These are phyloP conservation scores for Neolamprologus longior DNA, from an alignment of 2,113 vertebrate species.

Conservation along the genomic window DNA sequence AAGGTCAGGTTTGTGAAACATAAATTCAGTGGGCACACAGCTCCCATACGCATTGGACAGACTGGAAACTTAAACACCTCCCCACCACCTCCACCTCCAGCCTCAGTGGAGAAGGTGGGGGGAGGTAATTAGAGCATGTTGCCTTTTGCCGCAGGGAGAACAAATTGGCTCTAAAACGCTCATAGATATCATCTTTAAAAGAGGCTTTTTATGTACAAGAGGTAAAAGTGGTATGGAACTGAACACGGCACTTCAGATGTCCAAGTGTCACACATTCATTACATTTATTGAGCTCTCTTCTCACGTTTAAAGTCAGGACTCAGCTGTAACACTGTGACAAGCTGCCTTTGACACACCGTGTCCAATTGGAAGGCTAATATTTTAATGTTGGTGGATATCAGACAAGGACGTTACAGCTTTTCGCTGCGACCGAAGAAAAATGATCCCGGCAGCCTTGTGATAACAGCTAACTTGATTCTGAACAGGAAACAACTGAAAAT, in stretches of 20 bases:
- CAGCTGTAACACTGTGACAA: conserved; percentile 55
- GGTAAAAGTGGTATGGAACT: conserved; percentile 63
- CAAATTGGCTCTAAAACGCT: conserved; percentile 71
- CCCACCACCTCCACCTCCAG: conserved; percentile 2
- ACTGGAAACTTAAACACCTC: conserved; percentile 67
- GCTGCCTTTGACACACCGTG: conserved; percentile 77
- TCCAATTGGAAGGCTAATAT: conserved; percentile 82
- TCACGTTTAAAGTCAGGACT: conserved; percentile 75
- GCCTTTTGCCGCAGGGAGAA: conserved; percentile 72
- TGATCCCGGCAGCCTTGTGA: neutral
- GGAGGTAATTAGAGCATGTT: conserved; percentile 78
- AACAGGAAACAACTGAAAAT: neutral
- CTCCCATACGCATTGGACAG: conserved; percentile 49
- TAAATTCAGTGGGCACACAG: conserved; percentile 62
- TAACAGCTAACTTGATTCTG: neutral
- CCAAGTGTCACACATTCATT: conserved; percentile 81
- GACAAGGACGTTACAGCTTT: neutral
- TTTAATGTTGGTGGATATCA: conserved; percentile 71
- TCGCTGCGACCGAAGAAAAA: neutral
- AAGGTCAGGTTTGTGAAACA: conserved; percentile 72
- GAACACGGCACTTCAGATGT: conserved; percentile 76
- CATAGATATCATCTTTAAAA: conserved; percentile 90
- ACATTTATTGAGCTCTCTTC: conserved; percentile 76
- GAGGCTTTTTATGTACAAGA: conserved; percentile 71
- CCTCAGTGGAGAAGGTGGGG: neutral